phyloP scores from a whole-genome alignment of 2,888 invertebrate species.

The Pandemis cinnamomeana region DNA sequence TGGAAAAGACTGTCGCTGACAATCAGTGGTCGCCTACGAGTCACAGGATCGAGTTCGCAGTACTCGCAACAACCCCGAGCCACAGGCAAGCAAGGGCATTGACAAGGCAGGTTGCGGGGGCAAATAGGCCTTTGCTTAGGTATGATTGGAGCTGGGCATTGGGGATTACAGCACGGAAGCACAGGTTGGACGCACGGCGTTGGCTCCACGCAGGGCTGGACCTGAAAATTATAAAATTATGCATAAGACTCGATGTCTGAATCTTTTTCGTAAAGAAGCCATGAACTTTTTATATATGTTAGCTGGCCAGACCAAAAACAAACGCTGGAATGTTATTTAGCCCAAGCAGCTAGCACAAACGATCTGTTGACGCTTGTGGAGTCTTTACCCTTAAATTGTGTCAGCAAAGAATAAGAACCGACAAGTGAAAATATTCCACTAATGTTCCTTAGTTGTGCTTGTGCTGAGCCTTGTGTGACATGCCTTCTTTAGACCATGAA shows the following conservation, averaged over 20 bases:
- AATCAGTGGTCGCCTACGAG: conserved; percentile 83
- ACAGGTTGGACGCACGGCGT: conserved; percentile 75
- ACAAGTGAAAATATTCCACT: too few relatives aligned
- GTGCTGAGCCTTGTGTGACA: too few relatives aligned
- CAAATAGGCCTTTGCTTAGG: conserved; percentile 79
- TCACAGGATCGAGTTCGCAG: conserved; percentile 81
- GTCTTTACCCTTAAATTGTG: too few relatives aligned
- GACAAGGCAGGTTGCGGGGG: conserved; percentile 72
- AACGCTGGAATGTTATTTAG: too few relatives aligned
- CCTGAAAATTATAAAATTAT: conserved; percentile 54
- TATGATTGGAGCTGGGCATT: conserved; percentile 81
- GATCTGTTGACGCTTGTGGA: too few relatives aligned
- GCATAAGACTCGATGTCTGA: neutral
- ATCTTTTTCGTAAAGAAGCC: too few relatives aligned
- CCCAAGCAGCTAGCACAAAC: too few relatives aligned
- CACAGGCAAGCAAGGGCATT: conserved; percentile 79
- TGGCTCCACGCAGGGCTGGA: conserved; percentile 72
- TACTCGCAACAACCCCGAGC: conserved; percentile 74
- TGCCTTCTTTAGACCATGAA: too few relatives aligned
- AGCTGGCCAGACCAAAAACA: neutral
- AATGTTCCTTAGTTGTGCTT: too few relatives aligned
- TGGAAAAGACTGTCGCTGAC: conserved; percentile 82
- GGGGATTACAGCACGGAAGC: conserved; percentile 76
- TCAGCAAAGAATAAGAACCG: too few relatives aligned
- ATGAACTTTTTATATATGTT: too few relatives aligned